phyloP scores from a whole-genome alignment of 2,888 invertebrate species.

The Lasioglossum marginatum region DNA sequence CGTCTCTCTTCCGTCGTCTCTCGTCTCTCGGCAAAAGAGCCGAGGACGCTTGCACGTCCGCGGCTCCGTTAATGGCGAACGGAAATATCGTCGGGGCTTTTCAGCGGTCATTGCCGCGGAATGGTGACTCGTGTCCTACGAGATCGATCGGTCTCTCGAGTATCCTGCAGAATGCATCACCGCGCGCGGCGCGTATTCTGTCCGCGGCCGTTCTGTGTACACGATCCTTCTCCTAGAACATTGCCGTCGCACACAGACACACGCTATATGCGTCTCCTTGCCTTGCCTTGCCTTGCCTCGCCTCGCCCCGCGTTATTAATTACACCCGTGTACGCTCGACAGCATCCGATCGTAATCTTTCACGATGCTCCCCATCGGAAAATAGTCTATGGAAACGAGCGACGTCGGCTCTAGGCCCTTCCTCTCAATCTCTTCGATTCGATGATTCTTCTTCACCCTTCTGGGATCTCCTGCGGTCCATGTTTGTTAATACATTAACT shows the following conservation, averaged over 20 bases:
- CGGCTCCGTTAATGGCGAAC: constrained; percentile 50
- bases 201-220: constrained; percentile 29
- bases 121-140: constrained; percentile 61
- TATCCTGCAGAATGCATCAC: constrained; percentile 67
- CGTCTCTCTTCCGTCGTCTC: background rate
- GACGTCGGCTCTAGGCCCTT: background rate
- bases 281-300: background rate
- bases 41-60: background rate
- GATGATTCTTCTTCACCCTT: constrained; percentile 15
- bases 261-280: background rate
- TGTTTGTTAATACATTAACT: background rate
- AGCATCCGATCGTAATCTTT: constrained; percentile 12
- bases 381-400: background rate
- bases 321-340: constrained; percentile 3
- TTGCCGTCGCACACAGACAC: constrained; percentile 28
- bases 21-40: background rate
- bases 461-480: background rate
- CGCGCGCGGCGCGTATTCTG: constrained; percentile 49
- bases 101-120: constrained; percentile 60
- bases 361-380: background rate
- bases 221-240: constrained; percentile 34
- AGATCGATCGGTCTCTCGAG: constrained; percentile 68
- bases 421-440: background rate
- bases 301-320: constrained; percentile 26
- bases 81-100: constrained; percentile 59